Evolutionary conservation across 2,113 vertebrate species (phyloP).

Genomic region (Calyptomena viridis): DNA sequence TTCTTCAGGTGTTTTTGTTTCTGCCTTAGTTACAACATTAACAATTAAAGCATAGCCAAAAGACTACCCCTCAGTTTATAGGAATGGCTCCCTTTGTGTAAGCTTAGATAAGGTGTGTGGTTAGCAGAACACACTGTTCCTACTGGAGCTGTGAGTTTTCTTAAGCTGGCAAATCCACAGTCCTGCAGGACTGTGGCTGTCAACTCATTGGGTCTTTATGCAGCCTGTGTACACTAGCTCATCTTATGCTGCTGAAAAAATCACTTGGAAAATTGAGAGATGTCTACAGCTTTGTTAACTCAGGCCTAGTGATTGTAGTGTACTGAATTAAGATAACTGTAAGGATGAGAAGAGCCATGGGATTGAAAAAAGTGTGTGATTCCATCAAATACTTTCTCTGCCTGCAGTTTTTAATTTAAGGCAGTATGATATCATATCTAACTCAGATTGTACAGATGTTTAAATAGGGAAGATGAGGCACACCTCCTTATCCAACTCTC

Average conservation of each 20-base stretch:
- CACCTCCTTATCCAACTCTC: background rate
- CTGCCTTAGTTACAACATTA: background rate
- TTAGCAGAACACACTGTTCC: background rate
- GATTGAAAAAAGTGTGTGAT: background rate
- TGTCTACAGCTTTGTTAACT: background rate
- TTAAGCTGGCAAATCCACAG: background rate
- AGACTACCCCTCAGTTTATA: background rate
- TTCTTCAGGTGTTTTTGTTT: background rate
- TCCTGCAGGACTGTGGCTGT: background rate
- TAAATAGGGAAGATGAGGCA: background rate
- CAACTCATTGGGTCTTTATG: background rate
- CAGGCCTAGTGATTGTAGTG: background rate
- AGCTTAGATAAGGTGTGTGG: background rate
- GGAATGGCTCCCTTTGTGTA: background rate
- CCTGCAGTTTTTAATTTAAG: background rate
- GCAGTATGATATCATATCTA: background rate
- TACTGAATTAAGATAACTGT: background rate
- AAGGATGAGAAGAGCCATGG: background rate
- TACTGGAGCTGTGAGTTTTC: background rate
- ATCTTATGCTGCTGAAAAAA: background rate
- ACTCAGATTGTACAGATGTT: background rate
- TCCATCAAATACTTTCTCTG: background rate
- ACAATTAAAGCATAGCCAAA: background rate
- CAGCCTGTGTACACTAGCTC: accelerated
- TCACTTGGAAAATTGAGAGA: background rate